phyloP scores from a whole-genome alignment of 2,113 vertebrate species.

The Mellivora capensis region DNA sequence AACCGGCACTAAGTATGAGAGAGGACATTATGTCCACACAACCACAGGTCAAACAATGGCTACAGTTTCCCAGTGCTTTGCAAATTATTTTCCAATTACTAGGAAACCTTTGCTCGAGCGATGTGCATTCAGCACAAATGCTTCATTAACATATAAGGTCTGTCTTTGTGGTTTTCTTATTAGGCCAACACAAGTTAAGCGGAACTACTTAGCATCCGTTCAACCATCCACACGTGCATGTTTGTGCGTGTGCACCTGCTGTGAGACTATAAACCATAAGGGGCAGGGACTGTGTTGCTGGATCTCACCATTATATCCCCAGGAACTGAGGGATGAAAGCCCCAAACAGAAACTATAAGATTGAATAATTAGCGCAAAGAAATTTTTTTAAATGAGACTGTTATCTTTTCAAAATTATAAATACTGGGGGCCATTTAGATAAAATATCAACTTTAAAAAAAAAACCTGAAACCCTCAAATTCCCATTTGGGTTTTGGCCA shows the following conservation, averaged over 20 bases:
- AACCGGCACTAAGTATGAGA: conserved; percentile 23
- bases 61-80: conserved; percentile 55
- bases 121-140: conserved; percentile 41
- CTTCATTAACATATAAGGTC: conserved; percentile 61
- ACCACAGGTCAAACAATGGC: conserved; percentile 45
- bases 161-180: conserved; percentile 61
- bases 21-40: conserved; percentile 30
- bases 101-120: conserved; percentile 46
- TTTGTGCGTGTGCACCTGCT: neutral
- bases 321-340: neutral
- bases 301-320: neutral
- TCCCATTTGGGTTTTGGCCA: conserved; percentile 31
- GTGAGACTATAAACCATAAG: neutral
- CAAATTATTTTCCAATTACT: conserved; percentile 67
- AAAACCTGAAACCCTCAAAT: neutral
- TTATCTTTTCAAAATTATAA: conserved; percentile 44
- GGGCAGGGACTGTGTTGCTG: neutral
- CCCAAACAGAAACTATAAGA: neutral
- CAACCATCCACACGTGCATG: neutral
- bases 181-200: conserved; percentile 43
- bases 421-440: conserved; percentile 23
- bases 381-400: neutral
- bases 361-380: conserved; percentile 3
- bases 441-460: conserved; percentile 1
- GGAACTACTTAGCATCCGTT: neutral